Conservation (phyloP, 92 coral and sea anemone species). For the Muricea muricata region DNA sequence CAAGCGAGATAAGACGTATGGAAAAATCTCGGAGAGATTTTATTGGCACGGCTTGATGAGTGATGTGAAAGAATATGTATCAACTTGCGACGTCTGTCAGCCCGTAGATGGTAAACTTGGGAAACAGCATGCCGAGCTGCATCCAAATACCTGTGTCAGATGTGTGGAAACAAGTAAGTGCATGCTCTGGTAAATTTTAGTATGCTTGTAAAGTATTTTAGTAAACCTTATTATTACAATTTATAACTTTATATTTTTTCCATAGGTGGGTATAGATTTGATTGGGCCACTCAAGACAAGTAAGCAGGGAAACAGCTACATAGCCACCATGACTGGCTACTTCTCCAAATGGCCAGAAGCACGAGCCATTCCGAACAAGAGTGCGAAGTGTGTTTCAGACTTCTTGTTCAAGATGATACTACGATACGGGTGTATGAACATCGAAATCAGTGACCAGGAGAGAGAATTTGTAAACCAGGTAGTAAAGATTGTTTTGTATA, state of each 20-base stretch:
- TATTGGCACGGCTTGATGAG: not conserved
- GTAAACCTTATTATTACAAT: not conserved
- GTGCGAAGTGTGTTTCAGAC: constrained; percentile 31
- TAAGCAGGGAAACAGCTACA: constrained; percentile 18
- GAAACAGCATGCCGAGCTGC: constrained; percentile 12
- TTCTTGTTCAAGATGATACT: constrained; percentile 19
- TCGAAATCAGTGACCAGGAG: constrained; percentile 14
- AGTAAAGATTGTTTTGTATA: not conserved
- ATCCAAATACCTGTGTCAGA: not conserved
- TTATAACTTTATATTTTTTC: constrained; percentile 4
- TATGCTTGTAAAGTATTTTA: not conserved
- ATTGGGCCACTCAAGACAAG: not conserved
- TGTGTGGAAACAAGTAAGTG: constrained; percentile 5
- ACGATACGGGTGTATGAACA: constrained; percentile 15
- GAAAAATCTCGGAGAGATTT: constrained; percentile 3
- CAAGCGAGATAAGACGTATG: not conserved
- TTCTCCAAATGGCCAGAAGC: constrained; percentile 38
- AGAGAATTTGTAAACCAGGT: constrained; percentile 34
- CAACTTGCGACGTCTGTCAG: constrained; percentile 2
- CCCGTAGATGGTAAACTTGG: not conserved
- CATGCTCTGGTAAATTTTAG: not conserved
- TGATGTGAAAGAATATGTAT: not conserved
- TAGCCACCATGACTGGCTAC: constrained; percentile 25
- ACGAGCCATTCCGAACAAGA: constrained; percentile 27
- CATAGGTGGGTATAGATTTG: constrained; percentile 37